A percentile compares a stretch with the other conserved stretches of the same genome.
These are phyloP conservation scores for Nephrotoma guestfalica DNA, from an alignment of 2,888 invertebrate genomes.

Conservation along the genomic window DNA sequence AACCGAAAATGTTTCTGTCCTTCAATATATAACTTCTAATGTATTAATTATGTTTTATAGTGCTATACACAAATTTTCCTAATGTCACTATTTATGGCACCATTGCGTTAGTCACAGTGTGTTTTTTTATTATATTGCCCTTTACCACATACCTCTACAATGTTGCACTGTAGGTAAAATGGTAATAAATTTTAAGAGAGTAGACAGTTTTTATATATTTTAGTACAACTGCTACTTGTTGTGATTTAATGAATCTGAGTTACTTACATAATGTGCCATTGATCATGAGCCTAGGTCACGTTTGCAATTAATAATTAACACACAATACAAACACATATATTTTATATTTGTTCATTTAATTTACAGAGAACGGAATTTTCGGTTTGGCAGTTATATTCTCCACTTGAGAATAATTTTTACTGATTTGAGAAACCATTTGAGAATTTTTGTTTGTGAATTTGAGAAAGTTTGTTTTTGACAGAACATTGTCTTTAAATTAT, in stretches of 20 bases:
- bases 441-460: no score
- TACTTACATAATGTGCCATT: neutral
- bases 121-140: neutral
- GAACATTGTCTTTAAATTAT: no score
- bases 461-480: no score
- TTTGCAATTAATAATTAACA: neutral
- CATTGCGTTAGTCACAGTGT: neutral
- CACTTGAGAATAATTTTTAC: no score
- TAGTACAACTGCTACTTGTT: neutral
- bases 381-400: no score
- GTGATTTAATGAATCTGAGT: neutral
- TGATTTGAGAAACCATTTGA: no score
- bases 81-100: neutral
- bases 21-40: neutral
- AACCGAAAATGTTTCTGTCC: neutral
- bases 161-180: neutral
- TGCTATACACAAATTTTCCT: neutral
- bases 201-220: neutral
- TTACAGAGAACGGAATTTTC: no score
- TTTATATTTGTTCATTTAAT: no score
- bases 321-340: neutral
- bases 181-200: neutral
- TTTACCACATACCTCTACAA: neutral
- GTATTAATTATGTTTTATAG: neutral
- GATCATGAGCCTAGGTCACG: neutral